Evolutionary conservation across 2,113 vertebrate species (phyloP), one percentile per base, ranked within the genome.

Genomic region (Cercopithecus mona): DNA sequence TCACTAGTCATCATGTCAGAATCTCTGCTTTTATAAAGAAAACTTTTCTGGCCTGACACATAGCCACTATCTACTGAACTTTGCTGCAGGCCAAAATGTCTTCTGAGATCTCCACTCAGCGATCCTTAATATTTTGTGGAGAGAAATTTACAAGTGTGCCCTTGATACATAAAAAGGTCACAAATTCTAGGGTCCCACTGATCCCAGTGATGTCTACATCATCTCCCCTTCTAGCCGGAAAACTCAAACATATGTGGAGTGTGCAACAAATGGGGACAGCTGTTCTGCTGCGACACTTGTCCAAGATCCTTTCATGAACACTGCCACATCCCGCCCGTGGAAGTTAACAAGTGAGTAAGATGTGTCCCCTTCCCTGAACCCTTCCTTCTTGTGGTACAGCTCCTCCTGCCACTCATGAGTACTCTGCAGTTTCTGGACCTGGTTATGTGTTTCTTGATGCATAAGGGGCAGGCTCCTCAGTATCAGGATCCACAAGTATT

Each of bases 281-380:
- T 99, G 85, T 99, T 99, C 79, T 99, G 99, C 97, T 99, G 99
- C 45, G 99, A 99, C 0, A 99, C 99, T 43, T 99, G 99, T 94
- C 98, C 99, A 52, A 98, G 91, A 82, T 99, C 99, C 80, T 99
- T 99, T 97, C 99, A 99, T 92, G 98, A 99, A 1, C 57, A 84
- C 76, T 99, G 99, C 96, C 99, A 99, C 66, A 96, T 99, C 59
- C 99, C 99, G 3, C 99, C 98, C 0, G 98, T 99, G 89, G 98
- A 98, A 30, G 70, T 98, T 11, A 1, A 55, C 43, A 88, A 94
- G 73, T 97, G 3, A 73, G 97, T 98, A 59, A 96, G 45, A 70
- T 30, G 3, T 8, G 25, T 43, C 1, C 18, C 25, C 8, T 27
- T 38, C 3, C 18, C 27, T 40, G n/a, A 4, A 3, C 73, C 38